These are phyloP conservation scores for Cichladusa arquata DNA, from an alignment of 2,113 vertebrate species.

Conservation along the genomic window DNA sequence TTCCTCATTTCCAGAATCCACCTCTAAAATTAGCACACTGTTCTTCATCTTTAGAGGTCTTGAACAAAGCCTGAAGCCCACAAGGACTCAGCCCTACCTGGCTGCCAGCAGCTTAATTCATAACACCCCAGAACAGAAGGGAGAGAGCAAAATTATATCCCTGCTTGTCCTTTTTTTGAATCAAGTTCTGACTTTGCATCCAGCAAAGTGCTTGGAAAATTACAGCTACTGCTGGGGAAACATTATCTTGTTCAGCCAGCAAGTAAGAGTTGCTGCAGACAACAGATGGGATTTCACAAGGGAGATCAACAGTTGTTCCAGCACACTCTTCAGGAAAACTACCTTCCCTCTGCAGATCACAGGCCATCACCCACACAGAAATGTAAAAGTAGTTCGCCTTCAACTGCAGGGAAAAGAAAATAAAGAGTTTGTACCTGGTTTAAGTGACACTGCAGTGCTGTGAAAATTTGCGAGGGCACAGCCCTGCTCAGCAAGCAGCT, in stretches of 20 bases:
- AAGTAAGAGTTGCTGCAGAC: background rate
- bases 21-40: background rate
- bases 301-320: constrained; percentile 44
- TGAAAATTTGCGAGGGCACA: background rate
- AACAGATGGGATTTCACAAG: constrained; percentile 49
- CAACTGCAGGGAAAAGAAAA: background rate
- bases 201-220: constrained; percentile 34
- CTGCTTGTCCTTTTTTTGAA: background rate
- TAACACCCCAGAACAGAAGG: background rate
- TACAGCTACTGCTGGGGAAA: constrained; percentile 13
- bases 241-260: constrained; percentile 17
- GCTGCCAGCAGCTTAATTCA: background rate
- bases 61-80: background rate
- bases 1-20: background rate
- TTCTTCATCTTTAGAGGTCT: background rate
- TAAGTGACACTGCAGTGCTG: background rate
- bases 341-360: background rate
- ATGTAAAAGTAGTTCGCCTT: background rate
- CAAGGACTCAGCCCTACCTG: background rate
- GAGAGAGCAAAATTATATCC: background rate
- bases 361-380: constrained; percentile 22
- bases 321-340: background rate
- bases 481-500: background rate
- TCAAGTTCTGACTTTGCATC: background rate
- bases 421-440: background rate